Conservation (phyloP, 2,888 invertebrate species). For the Corbicula japonica region DNA sequence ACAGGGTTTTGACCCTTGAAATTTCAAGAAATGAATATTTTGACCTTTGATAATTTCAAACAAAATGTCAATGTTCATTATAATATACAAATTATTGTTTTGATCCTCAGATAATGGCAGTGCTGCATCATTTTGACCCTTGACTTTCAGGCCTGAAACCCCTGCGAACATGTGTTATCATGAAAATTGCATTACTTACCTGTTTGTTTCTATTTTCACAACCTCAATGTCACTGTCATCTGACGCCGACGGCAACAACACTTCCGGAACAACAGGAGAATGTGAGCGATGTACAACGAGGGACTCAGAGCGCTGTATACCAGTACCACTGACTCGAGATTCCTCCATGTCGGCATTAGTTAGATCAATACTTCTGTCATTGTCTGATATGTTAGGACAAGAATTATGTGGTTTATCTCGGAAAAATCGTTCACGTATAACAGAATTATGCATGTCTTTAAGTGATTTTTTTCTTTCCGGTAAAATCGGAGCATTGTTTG, state of each 20-base stretch:
- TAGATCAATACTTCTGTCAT: constrained; percentile 58
- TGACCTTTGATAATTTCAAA: no score
- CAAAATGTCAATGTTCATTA: no score
- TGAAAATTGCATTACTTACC: constrained; percentile 72
- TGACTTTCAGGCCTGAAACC: no score
- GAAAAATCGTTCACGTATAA: constrained; percentile 45
- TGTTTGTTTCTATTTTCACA: constrained; percentile 82
- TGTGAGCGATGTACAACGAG: constrained; percentile 40
- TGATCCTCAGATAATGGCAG: no score
- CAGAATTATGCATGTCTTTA: constrained; percentile 61
- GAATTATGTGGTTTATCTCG: neutral
- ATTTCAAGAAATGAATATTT: no score
- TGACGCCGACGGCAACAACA: constrained; percentile 88
- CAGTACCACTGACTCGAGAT: constrained; percentile 9
- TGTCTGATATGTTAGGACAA: constrained; percentile 1
- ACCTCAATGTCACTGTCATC: constrained; percentile 87
- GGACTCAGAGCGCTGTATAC: constrained; percentile 40
- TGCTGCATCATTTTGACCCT: no score
- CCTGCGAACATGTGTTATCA: no score
- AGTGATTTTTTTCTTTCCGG: constrained; percentile 37
- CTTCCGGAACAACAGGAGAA: constrained; percentile 72
- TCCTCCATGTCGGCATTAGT: constrained; percentile 36
- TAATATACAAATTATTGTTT: no score
- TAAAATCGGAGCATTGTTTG: constrained; percentile 1
- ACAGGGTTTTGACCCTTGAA: no score